Percentiles rank a stretch among this genome's conserved stretches.
Conservation (phyloP, 2,888 invertebrate species). For the Flexamia atlantica region DNA sequence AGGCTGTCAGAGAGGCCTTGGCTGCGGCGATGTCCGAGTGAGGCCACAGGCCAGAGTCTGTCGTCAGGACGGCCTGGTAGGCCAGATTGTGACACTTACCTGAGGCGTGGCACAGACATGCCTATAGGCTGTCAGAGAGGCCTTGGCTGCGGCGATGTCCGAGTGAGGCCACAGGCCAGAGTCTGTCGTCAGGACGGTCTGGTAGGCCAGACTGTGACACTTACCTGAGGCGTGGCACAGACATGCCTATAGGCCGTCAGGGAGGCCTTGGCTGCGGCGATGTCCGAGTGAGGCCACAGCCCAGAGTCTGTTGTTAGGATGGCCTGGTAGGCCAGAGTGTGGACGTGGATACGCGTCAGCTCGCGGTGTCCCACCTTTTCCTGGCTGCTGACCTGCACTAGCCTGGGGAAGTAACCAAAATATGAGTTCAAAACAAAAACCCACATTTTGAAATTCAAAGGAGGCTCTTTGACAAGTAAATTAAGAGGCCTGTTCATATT, state of each 20-base stretch:
- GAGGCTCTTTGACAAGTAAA: no score
- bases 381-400: not conserved
- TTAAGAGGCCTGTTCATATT: no score
- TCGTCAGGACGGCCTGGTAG: constrained; percentile 77
- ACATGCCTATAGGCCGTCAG: constrained; percentile 90
- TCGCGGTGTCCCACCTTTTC: constrained; percentile 74
- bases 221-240: constrained; percentile 82
- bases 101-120: constrained; percentile 88
- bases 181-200: constrained; percentile 87
- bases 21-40: constrained; percentile 88
- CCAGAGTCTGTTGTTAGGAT: constrained; percentile 84
- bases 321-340: constrained; percentile 92
- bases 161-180: constrained; percentile 87
- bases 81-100: constrained; percentile 82
- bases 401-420: not conserved
- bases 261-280: constrained; percentile 90
- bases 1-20: constrained; percentile 89
- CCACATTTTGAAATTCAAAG: no score
- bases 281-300: constrained; percentile 86
- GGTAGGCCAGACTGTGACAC: constrained; percentile 92
- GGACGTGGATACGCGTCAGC: constrained; percentile 88
- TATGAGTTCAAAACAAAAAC: no score
- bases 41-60: constrained; percentile 84
- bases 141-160: constrained; percentile 88
- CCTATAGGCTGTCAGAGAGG: constrained; percentile 88